These are phyloP conservation scores for Pseudocheirus occidentalis DNA, from an alignment of 2,797 vertebrate genomes.

Conservation along the genomic window DNA sequence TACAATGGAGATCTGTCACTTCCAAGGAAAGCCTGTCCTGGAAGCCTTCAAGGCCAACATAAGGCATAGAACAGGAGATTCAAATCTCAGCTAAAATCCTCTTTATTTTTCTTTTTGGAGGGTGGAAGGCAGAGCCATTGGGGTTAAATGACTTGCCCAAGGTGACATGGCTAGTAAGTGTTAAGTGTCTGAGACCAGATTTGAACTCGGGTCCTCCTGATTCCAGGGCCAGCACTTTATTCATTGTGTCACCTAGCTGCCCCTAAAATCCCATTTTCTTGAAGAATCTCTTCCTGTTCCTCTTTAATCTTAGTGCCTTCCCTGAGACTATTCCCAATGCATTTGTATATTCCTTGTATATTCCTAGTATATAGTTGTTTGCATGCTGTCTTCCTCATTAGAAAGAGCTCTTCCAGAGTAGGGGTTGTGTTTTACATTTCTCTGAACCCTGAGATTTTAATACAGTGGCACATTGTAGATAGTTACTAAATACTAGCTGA, in stretches of 20 bases:
- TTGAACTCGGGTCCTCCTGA: too few species aligned
- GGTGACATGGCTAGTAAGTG: too few species aligned
- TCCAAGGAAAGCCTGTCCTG: background rate
- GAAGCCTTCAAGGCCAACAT: background rate
- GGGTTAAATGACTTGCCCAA: too few species aligned
- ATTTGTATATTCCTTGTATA: background rate
- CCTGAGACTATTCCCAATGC: background rate
- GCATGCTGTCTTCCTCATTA: background rate
- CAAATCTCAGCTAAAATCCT: background rate
- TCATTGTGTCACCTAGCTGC: too few species aligned
- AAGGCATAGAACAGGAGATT: background rate
- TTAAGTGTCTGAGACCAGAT: too few species aligned
- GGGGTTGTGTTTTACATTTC: background rate
- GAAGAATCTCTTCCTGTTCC: background rate
- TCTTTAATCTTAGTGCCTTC: background rate
- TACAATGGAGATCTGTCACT: background rate
- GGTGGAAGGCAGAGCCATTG: too few species aligned
- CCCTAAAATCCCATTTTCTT: background rate
- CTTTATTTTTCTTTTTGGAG: too few species aligned
- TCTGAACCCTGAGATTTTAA: background rate
- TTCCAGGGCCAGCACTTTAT: too few species aligned
- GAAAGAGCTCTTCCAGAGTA: background rate
- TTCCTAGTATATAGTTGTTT: background rate
- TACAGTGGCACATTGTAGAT: background rate
- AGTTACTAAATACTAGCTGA: background rate